Conservation (phyloP, 2,113 vertebrate species). For the Steatornis caripensis region DNA sequence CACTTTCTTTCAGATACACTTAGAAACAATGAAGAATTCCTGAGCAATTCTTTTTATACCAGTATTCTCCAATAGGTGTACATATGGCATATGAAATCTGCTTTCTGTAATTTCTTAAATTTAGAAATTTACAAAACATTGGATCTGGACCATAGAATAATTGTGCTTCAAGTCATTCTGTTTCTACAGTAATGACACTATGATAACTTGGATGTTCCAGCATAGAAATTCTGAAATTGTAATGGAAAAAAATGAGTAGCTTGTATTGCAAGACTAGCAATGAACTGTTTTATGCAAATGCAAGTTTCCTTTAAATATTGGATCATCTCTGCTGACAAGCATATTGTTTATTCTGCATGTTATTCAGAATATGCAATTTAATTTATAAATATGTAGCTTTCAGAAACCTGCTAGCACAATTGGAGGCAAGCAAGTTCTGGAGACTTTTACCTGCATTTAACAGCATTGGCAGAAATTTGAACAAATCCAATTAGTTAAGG, state of each 20-base stretch:
- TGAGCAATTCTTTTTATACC: conserved; percentile 50
- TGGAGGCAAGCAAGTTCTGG: background rate
- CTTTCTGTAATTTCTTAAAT: background rate
- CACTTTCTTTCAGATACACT: conserved; percentile 37
- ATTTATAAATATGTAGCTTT: background rate
- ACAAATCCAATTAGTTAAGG: background rate
- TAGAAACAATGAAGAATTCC: conserved; percentile 60
- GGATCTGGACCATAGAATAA: background rate
- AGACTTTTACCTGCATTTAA: background rate
- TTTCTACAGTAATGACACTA: background rate
- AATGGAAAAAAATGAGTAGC: conserved; percentile 1
- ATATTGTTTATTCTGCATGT: background rate
- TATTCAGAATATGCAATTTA: background rate
- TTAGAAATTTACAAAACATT: conserved; percentile 31
- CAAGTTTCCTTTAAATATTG: background rate
- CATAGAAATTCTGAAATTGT: background rate
- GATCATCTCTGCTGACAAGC: background rate
- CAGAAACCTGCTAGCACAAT: background rate
- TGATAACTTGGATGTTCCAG: background rate
- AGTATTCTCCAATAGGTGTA: conserved; percentile 9
- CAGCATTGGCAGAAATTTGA: background rate
- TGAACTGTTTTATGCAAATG: background rate
- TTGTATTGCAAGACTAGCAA: background rate
- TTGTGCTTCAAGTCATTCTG: conserved; percentile 46
- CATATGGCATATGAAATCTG: background rate